Percentiles rank a stretch among this genome's conserved stretches.
Conservation (phyloP, 1,140 invertebrate species). For the Cherax quadricarinatus region DNA sequence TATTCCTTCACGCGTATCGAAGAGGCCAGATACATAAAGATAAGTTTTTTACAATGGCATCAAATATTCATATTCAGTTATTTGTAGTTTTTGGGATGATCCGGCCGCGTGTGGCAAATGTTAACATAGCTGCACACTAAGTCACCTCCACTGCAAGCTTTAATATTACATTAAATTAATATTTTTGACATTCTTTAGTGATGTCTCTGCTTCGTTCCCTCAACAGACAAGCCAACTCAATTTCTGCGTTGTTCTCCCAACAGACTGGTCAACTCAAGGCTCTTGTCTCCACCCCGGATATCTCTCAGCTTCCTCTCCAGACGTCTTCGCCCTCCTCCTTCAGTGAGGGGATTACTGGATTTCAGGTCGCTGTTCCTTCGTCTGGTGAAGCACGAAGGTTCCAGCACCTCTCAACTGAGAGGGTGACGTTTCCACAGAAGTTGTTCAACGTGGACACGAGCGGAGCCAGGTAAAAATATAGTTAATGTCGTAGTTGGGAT, state of each 20-base stretch:
- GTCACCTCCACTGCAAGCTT: background rate
- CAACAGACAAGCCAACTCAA: background rate
- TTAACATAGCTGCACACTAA: slow-evolving; percentile 12
- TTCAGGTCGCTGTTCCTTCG: background rate
- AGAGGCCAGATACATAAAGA: background rate
- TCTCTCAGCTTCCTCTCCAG: slow-evolving; percentile 37
- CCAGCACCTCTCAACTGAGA: background rate
- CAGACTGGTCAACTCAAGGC: slow-evolving; percentile 15
- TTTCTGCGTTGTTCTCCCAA: background rate
- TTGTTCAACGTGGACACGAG: background rate
- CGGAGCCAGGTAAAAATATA: too few relatives aligned
- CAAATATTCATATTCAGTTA: slow-evolving; percentile 36
- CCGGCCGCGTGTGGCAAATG: slow-evolving; percentile 19
- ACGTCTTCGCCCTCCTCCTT: slow-evolving; percentile 5
- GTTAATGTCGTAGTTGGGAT: too few relatives aligned
- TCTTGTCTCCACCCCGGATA: slow-evolving; percentile 23
- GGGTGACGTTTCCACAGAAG: background rate
- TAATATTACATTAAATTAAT: background rate
- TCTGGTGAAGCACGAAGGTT: too few relatives aligned
- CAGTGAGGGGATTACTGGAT: background rate
- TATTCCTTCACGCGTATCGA: background rate
- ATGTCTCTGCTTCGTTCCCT: background rate
- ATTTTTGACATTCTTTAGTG: too few relatives aligned
- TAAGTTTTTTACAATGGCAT: slow-evolving; percentile 13
- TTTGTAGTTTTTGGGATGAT: slow-evolving; percentile 28